Percentiles rank a stretch among this genome's conserved stretches.
Conservation (phyloP, 23 tunicate species). For the Trididemnum miniatum region DNA sequence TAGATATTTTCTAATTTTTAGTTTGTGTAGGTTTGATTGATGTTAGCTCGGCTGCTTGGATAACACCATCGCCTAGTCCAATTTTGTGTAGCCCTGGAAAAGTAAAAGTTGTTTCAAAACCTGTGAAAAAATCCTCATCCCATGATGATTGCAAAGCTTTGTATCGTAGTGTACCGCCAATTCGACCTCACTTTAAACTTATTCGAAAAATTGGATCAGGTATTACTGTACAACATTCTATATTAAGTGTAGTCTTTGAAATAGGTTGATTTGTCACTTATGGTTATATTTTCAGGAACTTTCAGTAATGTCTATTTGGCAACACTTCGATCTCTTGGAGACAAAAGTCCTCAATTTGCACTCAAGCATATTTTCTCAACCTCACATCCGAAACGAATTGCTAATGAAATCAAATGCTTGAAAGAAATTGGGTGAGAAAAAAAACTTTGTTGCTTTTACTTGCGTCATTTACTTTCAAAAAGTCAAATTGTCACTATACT, state of each 20-base stretch:
- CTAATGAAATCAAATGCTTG: slow-evolving; percentile 73
- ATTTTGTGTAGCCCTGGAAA: slow-evolving; percentile 31
- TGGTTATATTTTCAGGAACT: slow-evolving; percentile 58
- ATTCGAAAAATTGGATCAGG: slow-evolving; percentile 76
- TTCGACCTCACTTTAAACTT: slow-evolving; percentile 54
- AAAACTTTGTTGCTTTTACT: too few relatives aligned
- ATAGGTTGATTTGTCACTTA: too few relatives aligned
- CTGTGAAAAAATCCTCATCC: neutral
- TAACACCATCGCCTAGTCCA: slow-evolving; percentile 51
- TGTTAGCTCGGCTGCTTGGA: slow-evolving; percentile 50
- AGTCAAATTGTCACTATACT: too few relatives aligned
- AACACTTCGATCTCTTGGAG: slow-evolving; percentile 29
- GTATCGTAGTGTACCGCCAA: slow-evolving; percentile 51
- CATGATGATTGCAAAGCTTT: slow-evolving; percentile 23
- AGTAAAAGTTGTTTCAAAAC: slow-evolving; percentile 11
- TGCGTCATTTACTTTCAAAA: neutral
- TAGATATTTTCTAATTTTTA: neutral
- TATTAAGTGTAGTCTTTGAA: too few relatives aligned
- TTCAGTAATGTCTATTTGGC: slow-evolving; percentile 94
- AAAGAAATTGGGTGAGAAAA: slow-evolving; percentile 80
- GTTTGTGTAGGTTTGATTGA: slow-evolving; percentile 28
- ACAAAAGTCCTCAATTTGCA: slow-evolving; percentile 47
- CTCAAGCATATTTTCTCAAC: slow-evolving; percentile 76
- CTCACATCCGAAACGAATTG: slow-evolving; percentile 74
- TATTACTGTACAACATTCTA: too few relatives aligned